phyloP scores from a whole-genome alignment of 2,888 invertebrate species.

The Oxycera nigricornis region DNA sequence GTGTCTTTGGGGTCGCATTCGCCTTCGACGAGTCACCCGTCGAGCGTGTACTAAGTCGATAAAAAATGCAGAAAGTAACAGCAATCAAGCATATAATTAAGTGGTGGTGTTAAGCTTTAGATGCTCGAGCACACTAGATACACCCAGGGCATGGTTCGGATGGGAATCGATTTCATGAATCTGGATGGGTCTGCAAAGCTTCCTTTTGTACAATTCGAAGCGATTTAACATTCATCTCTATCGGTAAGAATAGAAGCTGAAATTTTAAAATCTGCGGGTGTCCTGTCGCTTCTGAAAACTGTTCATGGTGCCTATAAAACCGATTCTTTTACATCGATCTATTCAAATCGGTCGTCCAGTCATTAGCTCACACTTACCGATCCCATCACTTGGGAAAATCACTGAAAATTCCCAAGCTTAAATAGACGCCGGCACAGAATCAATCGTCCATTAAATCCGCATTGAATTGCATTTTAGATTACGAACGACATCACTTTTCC shows the following conservation, averaged over 20 bases:
- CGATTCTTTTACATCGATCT: constrained; percentile 9
- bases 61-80: constrained; percentile 33
- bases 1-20: neutral
- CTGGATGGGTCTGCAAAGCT: too few species aligned
- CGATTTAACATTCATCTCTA: too few species aligned
- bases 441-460: constrained; percentile 39
- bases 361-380: neutral
- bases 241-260: too few species aligned
- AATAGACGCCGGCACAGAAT: constrained; percentile 16
- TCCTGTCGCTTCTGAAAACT: too few species aligned
- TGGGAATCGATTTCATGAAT: too few species aligned
- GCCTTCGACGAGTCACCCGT: neutral
- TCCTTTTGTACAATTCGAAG: too few species aligned
- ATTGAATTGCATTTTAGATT: constrained; percentile 39
- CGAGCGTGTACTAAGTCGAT: constrained; percentile 7
- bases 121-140: neutral
- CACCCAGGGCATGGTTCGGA: neutral
- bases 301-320: too few species aligned
- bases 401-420: constrained; percentile 40
- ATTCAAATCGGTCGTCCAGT: neutral
- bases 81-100: constrained; percentile 38
- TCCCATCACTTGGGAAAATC: constrained; percentile 31
- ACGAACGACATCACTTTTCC: constrained; percentile 38
- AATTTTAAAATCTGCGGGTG: too few species aligned
- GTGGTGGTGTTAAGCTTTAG: constrained; percentile 5